Base-by-base conservation (phyloP, 2,113 vertebrate genomes). In the Nestor notabilis region DNA sequence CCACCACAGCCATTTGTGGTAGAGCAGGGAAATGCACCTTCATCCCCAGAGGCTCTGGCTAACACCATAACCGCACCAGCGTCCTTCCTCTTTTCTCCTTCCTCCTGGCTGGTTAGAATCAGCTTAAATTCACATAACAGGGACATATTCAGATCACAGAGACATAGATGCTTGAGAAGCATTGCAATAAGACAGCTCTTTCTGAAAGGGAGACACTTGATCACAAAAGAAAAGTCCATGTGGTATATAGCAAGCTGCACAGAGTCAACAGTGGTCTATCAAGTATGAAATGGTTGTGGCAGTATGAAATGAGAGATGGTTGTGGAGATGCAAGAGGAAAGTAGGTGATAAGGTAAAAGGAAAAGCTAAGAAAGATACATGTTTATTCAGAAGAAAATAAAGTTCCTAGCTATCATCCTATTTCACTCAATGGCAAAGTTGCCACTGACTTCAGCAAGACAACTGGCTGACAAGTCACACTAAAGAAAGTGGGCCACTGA, bases 71-170 rank as follows among this genome's bases (percentile, higher is more conserved):
- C 96, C 95, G 13, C 94, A 95, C 75, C 17, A 4, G 78, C 29
- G 43, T 96, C 94, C 96, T 97, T 97, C 95, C 95, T 97, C 95
- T 97, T 96, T 97, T 96, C 92, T 84, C 70, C 90, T 97, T 97
- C 93, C 93, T 95, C 37, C 70, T 2, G 13, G 37, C 92, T 79
- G n/a, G 21, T 53, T 74, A 92, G 46, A 89, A 63, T 72, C 78
- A 82, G 87, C 81, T 79, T 91, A 33, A 83, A 61, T 70, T 83
- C 58, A 83, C 37, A 9, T 8, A 87, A 72, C 63, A 88, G 60
- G 47, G 56, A 46, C 35, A 41, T 39, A 20, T 46, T 90, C 61
- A 79, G 74, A 58, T 95, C 28, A 83, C 66, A 46, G 63, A 91
- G 77, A 89, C 49, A 78, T 25, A 68, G 15, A 31, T 14, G 27